Percentiles rank a stretch among this genome's conserved stretches.
phyloP scores from a whole-genome alignment of 2,113 vertebrate genomes.

The Chiloscyllium plagiosum region DNA sequence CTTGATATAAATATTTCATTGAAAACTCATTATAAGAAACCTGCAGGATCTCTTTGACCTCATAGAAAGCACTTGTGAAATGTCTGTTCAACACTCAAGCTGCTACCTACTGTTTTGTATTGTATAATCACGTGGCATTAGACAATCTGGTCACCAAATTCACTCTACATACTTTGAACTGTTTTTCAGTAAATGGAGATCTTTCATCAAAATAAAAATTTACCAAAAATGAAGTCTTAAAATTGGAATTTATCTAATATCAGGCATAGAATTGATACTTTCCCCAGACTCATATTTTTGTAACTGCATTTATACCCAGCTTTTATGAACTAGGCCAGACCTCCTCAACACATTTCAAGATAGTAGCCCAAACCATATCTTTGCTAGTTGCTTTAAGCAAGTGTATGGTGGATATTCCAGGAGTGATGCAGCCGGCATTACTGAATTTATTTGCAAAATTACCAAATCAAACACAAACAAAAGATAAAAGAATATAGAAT shows the following conservation, averaged over 20 bases:
- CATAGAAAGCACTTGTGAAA: background rate
- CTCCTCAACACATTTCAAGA: too few species aligned
- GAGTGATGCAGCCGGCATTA: too few species aligned
- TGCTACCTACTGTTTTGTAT: background rate
- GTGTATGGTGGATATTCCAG: too few species aligned
- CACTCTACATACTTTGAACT: background rate
- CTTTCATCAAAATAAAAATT: background rate
- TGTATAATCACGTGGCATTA: too few species aligned
- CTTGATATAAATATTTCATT: background rate
- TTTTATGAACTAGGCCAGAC: too few species aligned
- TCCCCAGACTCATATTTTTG: too few species aligned
- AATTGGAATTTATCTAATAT: background rate
- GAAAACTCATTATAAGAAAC: background rate
- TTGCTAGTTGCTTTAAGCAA: too few species aligned
- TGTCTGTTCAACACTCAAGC: background rate
- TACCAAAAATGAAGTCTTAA: background rate
- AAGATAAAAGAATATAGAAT: too few species aligned
- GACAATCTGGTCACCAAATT: background rate
- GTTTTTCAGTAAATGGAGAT: background rate
- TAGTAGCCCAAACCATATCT: too few species aligned
- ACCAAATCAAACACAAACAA: too few species aligned
- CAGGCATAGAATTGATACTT: background rate
- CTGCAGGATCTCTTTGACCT: background rate
- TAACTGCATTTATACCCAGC: background rate
- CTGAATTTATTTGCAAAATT: too few species aligned